Evolutionary conservation across 2,113 vertebrate species (phyloP).

Genomic region (Hypomesus transpacificus): DNA sequence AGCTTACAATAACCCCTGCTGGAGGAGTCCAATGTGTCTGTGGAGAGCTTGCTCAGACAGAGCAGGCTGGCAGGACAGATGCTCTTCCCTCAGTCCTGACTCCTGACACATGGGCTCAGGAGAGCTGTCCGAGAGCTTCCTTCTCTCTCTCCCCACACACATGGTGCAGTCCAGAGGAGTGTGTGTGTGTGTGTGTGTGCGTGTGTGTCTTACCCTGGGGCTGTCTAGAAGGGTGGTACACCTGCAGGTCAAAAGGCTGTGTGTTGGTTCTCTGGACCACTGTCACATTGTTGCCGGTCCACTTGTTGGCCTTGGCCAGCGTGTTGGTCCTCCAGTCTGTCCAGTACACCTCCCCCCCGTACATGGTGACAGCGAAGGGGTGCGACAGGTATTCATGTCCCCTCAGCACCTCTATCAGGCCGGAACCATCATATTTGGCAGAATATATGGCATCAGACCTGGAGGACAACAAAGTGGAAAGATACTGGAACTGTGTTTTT

Average conservation of each 20-base stretch:
- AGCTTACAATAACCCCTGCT: no score
- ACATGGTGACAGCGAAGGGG: conserved; percentile 93
- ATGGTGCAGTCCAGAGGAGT: neutral
- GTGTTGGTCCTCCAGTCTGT: conserved; percentile 98
- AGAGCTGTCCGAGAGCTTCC: neutral
- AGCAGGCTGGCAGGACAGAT: no score
- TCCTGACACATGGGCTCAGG: conserved; percentile 1
- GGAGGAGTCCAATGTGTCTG: no score
- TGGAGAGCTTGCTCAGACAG: no score
- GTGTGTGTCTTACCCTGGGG: conserved; percentile 79
- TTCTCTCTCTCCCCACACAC: neutral
- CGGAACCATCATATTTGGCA: conserved; percentile 91
- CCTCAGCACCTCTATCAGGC: conserved; percentile 92
- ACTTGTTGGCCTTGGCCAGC: conserved; percentile 95
- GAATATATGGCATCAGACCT: conserved; percentile 98
- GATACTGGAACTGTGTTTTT: neutral
- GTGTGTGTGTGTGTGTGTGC: neutral
- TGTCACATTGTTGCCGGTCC: conserved; percentile 94
- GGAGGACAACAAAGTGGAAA: neutral
- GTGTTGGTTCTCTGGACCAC: conserved; percentile 97
- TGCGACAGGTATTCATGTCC: conserved; percentile 95
- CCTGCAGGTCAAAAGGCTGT: conserved; percentile 94
- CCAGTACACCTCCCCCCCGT: conserved; percentile 96
- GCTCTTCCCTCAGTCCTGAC: neutral
- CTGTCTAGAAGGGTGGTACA: conserved; percentile 94